A percentile compares a stretch with the other conserved stretches of the same genome.
phyloP scores from a whole-genome alignment of 1,140 invertebrate species.

The Drosophila mojavensis region DNA sequence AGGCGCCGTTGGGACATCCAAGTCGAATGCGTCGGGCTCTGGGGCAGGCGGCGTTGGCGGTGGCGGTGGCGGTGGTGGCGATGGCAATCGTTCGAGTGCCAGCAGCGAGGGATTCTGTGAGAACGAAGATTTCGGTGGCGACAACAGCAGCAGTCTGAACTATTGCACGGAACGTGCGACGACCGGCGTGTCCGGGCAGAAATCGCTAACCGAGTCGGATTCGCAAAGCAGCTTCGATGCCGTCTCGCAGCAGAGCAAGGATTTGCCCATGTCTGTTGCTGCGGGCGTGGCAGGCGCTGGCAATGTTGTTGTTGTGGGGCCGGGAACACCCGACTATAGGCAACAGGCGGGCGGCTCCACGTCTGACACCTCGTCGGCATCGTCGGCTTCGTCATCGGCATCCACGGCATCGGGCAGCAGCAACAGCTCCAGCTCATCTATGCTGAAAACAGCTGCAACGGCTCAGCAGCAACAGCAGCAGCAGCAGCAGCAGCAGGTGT shows the following conservation, averaged over 20 bases:
- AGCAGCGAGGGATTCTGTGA: constrained; percentile 98
- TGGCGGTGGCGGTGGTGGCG: constrained; percentile 69
- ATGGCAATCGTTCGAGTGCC: constrained; percentile 95
- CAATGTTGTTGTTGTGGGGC: constrained; percentile 27
- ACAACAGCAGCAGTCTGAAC: constrained; percentile 81
- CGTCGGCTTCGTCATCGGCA: constrained; percentile 65
- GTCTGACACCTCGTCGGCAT: constrained; percentile 73
- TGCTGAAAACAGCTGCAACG: constrained; percentile 57
- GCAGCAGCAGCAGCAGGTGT: constrained; percentile 19
- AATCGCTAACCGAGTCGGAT: constrained; percentile 71
- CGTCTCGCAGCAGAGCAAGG: constrained; percentile 62
- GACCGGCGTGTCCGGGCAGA: constrained; percentile 37
- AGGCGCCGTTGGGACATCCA: background rate
- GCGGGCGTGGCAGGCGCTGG: background rate
- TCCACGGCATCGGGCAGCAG: constrained; percentile 74
- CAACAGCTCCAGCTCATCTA: constrained; percentile 75
- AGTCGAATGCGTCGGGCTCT: background rate
- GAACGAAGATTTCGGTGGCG: constrained; percentile 91
- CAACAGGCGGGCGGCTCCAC: constrained; percentile 66
- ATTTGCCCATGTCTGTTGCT: constrained; percentile 30
- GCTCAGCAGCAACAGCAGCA: constrained; percentile 36
- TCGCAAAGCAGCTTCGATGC: constrained; percentile 75
- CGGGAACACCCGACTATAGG: constrained; percentile 37
- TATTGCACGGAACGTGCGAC: constrained; percentile 56
- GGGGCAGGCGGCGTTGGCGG: constrained; percentile 14